Base-by-base conservation (phyloP, 64 coral and sea anemone species). In the Astreopora myriophthalma region DNA sequence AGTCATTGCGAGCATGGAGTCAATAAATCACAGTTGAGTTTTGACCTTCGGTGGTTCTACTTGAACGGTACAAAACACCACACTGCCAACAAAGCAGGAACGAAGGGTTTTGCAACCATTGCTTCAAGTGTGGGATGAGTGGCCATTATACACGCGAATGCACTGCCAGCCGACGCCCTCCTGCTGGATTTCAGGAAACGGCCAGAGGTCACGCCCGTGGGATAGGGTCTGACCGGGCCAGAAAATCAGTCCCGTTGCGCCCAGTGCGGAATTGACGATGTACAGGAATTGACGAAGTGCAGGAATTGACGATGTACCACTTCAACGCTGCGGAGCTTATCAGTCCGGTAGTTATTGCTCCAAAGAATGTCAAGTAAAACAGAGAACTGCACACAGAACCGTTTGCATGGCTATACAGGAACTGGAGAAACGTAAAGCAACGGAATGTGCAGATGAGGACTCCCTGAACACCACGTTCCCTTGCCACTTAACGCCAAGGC, bases 221-320 rank as follows among this genome's bases (percentile, higher is more conserved):
- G 91, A 93, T 84, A 93, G 91, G 74, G 37, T 79, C 71, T 87
- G 87, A 61, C 48, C 29, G 84, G 32, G 33, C 35, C 8, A 48
- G 30, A 26, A 64, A 55, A 55, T 55, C 11, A 55, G 49, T 55
- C 49, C 3, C 49, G 16, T 55, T 55, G 49, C 16, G 49, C 17
- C 17, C 49, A 55, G 34, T 31, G 25, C 37, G 60, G 31, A 51
- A 38, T 23, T 58, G 29, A 80, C n/a, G n/a, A n/a, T n/a, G n/a
- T n/a, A n/a, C n/a, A 81, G 38, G 89, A 24, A 36, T 23, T 26
- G 33, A 73, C 6, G 2, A 2, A 26, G 79, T 42, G 60, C 33
- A 81, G 38, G 89, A 24, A 36, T 23, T 26, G 33, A 73, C 6
- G 2, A 2, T 48, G 79, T 42, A 74, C 33, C 20, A 13, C 75